Conservation (phyloP, 2,888 invertebrate genomes). For the Mactromeris polynyma region DNA sequence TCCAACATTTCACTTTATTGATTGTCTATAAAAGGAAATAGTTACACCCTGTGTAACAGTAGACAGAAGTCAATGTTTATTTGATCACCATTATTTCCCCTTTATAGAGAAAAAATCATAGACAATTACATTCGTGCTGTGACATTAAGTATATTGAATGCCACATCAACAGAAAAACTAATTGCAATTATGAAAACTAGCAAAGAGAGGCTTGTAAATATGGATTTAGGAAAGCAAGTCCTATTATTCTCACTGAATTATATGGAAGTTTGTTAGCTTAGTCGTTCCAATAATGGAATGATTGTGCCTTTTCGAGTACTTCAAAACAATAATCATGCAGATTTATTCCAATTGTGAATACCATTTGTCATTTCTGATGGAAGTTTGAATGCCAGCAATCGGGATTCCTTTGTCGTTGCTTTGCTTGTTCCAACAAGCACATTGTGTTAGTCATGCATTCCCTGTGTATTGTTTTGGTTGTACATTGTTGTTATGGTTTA, state of each 20-base stretch:
- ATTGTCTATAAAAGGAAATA: not conserved
- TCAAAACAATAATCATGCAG: not conserved
- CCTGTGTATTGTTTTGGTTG: not conserved
- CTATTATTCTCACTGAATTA: not conserved
- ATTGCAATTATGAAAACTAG: conserved; percentile 6
- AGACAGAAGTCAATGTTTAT: conserved; percentile 43
- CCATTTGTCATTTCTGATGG: not conserved
- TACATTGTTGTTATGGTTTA: too few relatives aligned
- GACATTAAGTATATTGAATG: conserved; percentile 23
- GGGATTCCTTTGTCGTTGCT: not conserved
- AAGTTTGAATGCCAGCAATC: not conserved
- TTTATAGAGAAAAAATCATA: conserved; percentile 11
- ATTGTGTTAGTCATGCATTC: not conserved
- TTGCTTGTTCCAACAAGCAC: not conserved
- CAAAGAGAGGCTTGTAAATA: not conserved
- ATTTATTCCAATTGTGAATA: conserved; percentile 17
- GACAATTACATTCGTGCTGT: conserved; percentile 26
- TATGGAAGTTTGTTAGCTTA: not conserved
- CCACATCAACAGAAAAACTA: conserved; percentile 4
- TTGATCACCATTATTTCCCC: conserved; percentile 33
- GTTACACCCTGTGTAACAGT: conserved; percentile 1
- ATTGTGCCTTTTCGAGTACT: not conserved
- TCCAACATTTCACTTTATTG: not conserved
- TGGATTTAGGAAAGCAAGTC: not conserved
- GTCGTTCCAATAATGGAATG: not conserved